Evolutionary conservation across 2,888 invertebrate species (phyloP).

Genomic region (Cephonodes hylas): DNA sequence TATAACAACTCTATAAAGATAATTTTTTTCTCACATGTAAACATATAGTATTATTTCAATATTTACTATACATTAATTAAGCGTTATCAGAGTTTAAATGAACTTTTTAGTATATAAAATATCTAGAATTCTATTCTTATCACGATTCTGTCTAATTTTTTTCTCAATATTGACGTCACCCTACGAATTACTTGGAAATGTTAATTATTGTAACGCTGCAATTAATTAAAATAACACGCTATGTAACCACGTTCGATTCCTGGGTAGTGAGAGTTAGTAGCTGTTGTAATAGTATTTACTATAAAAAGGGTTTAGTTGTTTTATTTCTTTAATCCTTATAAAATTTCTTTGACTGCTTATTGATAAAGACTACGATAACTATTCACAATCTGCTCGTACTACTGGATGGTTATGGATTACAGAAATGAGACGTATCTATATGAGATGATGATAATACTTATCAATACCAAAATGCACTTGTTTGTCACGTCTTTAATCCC

Average conservation of each 20-base stretch:
- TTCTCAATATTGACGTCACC: not conserved
- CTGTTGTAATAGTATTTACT: too few relatives aligned
- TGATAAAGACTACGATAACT: too few relatives aligned
- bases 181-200: not conserved
- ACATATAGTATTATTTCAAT: slow-evolving; percentile 41
- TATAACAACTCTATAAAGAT: slow-evolving; percentile 36
- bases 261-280: not conserved
- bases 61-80: slow-evolving; percentile 51
- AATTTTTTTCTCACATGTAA: slow-evolving; percentile 32
- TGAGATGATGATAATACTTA: too few relatives aligned
- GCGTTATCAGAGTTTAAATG: slow-evolving; percentile 32
- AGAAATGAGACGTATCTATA: too few relatives aligned
- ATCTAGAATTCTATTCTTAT: not conserved
- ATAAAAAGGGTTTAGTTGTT: too few relatives aligned
- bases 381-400: too few relatives aligned
- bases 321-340: too few relatives aligned
- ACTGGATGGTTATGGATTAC: too few relatives aligned
- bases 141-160: not conserved
- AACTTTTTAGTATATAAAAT: not conserved
- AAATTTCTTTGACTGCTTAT: too few relatives aligned
- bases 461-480: too few relatives aligned
- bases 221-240: not conserved
- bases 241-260: not conserved
- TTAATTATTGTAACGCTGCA: not conserved
- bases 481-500: too few relatives aligned